Conservation (phyloP, 2,797 vertebrate species). For the Neoniphon sammara region DNA sequence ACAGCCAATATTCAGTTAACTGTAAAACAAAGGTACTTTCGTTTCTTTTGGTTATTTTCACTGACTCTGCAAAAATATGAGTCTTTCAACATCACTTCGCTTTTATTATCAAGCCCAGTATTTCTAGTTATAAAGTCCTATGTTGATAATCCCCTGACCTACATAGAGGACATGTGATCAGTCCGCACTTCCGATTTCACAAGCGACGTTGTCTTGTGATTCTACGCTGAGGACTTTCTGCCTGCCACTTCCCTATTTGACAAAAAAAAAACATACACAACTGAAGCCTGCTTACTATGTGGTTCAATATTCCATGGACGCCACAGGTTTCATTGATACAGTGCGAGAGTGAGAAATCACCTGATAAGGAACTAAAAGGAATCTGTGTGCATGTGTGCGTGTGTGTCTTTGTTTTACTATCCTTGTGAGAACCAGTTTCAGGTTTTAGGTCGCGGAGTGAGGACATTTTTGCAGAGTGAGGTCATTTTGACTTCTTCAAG, state of each 20-base stretch:
- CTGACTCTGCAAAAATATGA: background rate
- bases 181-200: slow-evolving; percentile 62
- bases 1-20: slow-evolving; percentile 1
- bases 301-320: slow-evolving; percentile 4
- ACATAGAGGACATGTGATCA: background rate
- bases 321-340: background rate
- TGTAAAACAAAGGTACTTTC: background rate
- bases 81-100: background rate
- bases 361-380: background rate
- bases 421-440: too few species aligned
- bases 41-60: background rate
- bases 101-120: slow-evolving; percentile 51
- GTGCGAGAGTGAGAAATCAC: background rate
- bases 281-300: too few species aligned
- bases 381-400: background rate
- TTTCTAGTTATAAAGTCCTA: slow-evolving; percentile 38
- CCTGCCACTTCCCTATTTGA: slow-evolving; percentile 65
- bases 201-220: slow-evolving; percentile 63
- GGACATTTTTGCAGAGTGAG: too few species aligned
- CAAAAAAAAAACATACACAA: slow-evolving; percentile 15
- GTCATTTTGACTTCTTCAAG: too few species aligned
- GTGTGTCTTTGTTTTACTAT: background rate
- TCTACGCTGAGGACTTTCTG: slow-evolving; percentile 56
- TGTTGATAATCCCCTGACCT: slow-evolving; percentile 32
- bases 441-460: too few species aligned